Evolutionary conservation across 2,113 vertebrate genomes (phyloP).

Genomic region (Lophius piscatorius): DNA sequence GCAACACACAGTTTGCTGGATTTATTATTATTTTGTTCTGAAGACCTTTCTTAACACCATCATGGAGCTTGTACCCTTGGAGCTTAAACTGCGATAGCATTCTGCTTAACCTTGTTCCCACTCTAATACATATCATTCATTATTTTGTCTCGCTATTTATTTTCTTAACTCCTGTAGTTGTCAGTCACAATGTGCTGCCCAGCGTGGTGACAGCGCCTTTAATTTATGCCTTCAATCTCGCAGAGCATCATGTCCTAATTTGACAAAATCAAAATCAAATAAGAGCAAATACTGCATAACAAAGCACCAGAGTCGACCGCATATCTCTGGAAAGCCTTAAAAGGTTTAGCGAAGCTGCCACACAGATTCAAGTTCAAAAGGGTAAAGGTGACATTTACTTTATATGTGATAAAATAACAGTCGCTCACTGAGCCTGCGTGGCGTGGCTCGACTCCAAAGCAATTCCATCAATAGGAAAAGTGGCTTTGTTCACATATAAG

Average conservation of each 20-base stretch:
- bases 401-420: slow-evolving; percentile 68
- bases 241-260: slow-evolving; percentile 6
- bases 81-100: slow-evolving; percentile 89
- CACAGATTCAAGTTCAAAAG: slow-evolving; percentile 51
- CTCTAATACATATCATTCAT: slow-evolving; percentile 61
- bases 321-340: slow-evolving; percentile 4
- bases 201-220: background rate
- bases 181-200: slow-evolving; percentile 23
- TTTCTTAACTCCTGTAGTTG: slow-evolving; percentile 52
- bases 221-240: slow-evolving; percentile 14
- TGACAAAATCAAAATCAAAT: slow-evolving; percentile 27
- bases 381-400: slow-evolving; percentile 58
- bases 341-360: slow-evolving; percentile 30
- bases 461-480: slow-evolving; percentile 74
- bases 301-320: background rate
- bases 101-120: slow-evolving; percentile 68
- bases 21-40: slow-evolving; percentile 99
- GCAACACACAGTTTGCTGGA: slow-evolving; percentile 96
- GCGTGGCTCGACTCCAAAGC: slow-evolving; percentile 50
- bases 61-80: slow-evolving; percentile 85
- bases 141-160: slow-evolving; percentile 60
- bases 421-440: slow-evolving; percentile 54
- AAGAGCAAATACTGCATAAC: slow-evolving; percentile 8
- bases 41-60: slow-evolving; percentile 92
- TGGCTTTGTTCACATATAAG: slow-evolving; percentile 75